phyloP scores from a whole-genome alignment of 2,888 invertebrate species.

The Drosophila subsilvestris region DNA sequence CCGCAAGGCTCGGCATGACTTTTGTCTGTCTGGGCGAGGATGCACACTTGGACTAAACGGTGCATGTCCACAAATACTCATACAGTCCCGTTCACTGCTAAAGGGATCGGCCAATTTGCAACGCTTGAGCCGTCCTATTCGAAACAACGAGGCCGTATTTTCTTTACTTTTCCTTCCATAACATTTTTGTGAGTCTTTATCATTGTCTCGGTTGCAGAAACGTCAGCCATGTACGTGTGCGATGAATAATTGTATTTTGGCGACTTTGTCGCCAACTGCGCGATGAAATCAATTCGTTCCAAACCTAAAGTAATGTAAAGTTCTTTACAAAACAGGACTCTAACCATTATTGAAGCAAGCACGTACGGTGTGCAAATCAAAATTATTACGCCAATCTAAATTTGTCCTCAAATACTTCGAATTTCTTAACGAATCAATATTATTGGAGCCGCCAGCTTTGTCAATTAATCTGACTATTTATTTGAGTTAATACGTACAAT shows the following conservation, averaged over 20 bases:
- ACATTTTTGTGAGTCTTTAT: slow-evolving; percentile 28
- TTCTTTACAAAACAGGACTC: slow-evolving; percentile 40
- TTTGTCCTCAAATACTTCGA: slow-evolving; percentile 62
- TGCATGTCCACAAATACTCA: slow-evolving; percentile 42
- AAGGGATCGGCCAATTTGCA: slow-evolving; percentile 65
- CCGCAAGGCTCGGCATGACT: slow-evolving; percentile 37
- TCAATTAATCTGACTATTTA: not conserved
- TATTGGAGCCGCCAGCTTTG: not conserved
- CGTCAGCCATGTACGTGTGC: slow-evolving; percentile 31
- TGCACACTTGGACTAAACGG: slow-evolving; percentile 27
- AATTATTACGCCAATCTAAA: slow-evolving; percentile 72
- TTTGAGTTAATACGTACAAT: not conserved
- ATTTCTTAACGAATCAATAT: slow-evolving; percentile 45
- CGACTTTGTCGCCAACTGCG: slow-evolving; percentile 59
- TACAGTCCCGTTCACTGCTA: slow-evolving; percentile 12
- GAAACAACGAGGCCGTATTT: slow-evolving; percentile 57
- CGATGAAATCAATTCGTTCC: slow-evolving; percentile 79
- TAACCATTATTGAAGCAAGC: slow-evolving; percentile 43
- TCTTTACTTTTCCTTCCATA: slow-evolving; percentile 29
- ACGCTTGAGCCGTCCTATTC: slow-evolving; percentile 65
- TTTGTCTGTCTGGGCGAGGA: slow-evolving; percentile 18
- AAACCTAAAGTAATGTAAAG: slow-evolving; percentile 58
- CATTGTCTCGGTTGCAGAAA: slow-evolving; percentile 12
- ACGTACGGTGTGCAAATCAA: slow-evolving; percentile 70
- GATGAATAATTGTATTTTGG: slow-evolving; percentile 42